Conservation (phyloP, 2,113 vertebrate genomes). For the Lampris incognitus region DNA sequence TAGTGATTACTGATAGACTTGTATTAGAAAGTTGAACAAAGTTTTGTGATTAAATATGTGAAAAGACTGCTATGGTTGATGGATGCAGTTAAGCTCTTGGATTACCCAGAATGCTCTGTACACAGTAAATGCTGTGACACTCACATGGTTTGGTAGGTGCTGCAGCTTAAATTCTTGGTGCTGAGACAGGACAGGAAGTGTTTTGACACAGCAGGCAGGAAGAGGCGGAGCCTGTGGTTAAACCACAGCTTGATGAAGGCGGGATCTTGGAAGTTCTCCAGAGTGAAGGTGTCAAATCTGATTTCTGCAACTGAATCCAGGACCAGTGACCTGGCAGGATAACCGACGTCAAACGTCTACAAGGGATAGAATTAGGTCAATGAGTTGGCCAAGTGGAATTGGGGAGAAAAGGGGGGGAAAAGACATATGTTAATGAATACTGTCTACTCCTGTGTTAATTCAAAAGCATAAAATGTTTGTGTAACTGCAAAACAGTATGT, state of each 20-base stretch:
- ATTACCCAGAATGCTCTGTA: no score
- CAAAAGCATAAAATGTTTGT: no score
- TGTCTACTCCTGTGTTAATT: no score
- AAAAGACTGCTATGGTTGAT: not conserved
- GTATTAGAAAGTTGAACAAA: not conserved
- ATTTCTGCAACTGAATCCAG: conserved; percentile 75
- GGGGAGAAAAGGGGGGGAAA: no score
- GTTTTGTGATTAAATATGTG: not conserved
- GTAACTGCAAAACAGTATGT: no score
- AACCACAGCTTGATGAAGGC: conserved; percentile 73
- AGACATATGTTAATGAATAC: not conserved
- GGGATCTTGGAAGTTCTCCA: conserved; percentile 21
- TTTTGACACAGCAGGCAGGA: conserved; percentile 60
- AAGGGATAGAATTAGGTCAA: conserved; percentile 9
- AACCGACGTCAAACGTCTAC: conserved; percentile 56
- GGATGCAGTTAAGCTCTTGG: not conserved
- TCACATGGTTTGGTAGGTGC: conserved; percentile 74
- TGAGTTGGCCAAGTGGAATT: no score
- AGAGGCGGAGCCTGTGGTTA: conserved; percentile 60
- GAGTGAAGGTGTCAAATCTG: conserved; percentile 55
- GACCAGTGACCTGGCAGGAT: conserved; percentile 37
- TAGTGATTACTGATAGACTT: no score
- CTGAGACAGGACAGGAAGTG: conserved; percentile 72
- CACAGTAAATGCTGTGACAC: conserved; percentile 16
- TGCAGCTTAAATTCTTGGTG: conserved; percentile 63